phyloP scores from a whole-genome alignment of 2,888 invertebrate species.

The Tetragnatha montana region DNA sequence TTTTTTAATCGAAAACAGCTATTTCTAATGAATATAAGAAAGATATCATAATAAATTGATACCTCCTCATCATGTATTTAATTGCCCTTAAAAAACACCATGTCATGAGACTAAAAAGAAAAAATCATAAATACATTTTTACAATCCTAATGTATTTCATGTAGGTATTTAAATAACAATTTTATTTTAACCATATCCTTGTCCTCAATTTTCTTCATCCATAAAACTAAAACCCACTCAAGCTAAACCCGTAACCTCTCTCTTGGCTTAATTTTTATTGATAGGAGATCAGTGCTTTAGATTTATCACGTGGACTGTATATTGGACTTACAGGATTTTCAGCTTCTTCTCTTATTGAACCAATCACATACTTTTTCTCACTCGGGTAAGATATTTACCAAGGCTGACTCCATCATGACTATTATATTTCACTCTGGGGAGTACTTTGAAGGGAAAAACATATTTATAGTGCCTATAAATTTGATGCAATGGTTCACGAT shows the following conservation, averaged over 20 bases:
- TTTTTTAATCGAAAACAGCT: no score
- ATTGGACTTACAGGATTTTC: not conserved
- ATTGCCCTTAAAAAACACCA: no score
- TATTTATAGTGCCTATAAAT: not conserved
- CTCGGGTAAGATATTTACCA: not conserved
- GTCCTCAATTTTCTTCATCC: no score
- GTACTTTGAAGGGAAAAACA: not conserved
- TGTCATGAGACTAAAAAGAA: no score
- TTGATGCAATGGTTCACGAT: not conserved
- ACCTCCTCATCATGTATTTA: no score
- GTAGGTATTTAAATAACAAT: no score
- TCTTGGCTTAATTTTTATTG: not conserved
- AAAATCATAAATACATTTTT: no score
- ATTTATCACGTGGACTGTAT: not conserved
- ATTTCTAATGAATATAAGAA: no score
- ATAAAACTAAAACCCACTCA: not conserved
- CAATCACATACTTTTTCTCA: not conserved
- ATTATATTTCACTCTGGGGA: conserved; percentile 1
- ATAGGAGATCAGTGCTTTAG: not conserved
- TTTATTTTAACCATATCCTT: no score
- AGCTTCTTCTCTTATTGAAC: not conserved
- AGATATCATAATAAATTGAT: no score
- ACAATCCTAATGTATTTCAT: no score
- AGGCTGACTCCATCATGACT: not conserved
- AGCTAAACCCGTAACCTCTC: not conserved